Evolutionary conservation across 2,888 invertebrate species (phyloP).

Genomic region (Microctonus hyperodae): DNA sequence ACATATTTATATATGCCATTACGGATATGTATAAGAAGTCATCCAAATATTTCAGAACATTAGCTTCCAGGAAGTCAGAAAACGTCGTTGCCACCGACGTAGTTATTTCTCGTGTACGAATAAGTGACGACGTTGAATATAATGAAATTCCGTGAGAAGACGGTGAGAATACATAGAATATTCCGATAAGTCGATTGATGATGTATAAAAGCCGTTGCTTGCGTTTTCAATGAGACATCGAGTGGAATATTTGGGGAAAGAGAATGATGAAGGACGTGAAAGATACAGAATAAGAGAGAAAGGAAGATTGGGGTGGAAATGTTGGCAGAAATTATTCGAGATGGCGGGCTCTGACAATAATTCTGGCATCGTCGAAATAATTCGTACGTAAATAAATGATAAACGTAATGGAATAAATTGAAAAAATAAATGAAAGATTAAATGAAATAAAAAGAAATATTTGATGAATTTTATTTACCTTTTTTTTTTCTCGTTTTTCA

Average conservation of each 20-base stretch:
- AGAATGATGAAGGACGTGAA: conserved; percentile 13
- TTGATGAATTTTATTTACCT: not conserved
- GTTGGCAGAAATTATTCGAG: conserved; percentile 16
- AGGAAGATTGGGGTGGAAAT: conserved; percentile 14
- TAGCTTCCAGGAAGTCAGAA: not conserved
- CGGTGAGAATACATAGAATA: conserved; percentile 31
- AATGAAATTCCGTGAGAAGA: conserved; percentile 40
- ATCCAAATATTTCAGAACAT: conserved; percentile 2
- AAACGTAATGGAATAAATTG: not conserved
- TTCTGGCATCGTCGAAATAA: conserved; percentile 18
- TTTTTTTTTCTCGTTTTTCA: not conserved
- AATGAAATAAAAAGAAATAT: not conserved
- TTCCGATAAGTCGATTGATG: conserved; percentile 36
- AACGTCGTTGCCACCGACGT: not conserved
- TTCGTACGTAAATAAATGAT: conserved; percentile 1
- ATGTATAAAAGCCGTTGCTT: conserved; percentile 10
- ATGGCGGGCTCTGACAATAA: conserved; percentile 36
- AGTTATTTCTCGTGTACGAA: not conserved
- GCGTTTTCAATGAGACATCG: not conserved
- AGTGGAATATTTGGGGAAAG: conserved; percentile 15
- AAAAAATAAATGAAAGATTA: not conserved
- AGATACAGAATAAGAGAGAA: conserved; percentile 17
- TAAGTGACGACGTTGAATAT: conserved; percentile 27
- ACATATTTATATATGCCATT: conserved; percentile 3
- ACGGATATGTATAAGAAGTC: not conserved